A percentile compares a stretch with the other conserved stretches of the same genome.
Evolutionary conservation across 1,140 invertebrate species (phyloP).

Genomic region (Cydia strobilella): DNA sequence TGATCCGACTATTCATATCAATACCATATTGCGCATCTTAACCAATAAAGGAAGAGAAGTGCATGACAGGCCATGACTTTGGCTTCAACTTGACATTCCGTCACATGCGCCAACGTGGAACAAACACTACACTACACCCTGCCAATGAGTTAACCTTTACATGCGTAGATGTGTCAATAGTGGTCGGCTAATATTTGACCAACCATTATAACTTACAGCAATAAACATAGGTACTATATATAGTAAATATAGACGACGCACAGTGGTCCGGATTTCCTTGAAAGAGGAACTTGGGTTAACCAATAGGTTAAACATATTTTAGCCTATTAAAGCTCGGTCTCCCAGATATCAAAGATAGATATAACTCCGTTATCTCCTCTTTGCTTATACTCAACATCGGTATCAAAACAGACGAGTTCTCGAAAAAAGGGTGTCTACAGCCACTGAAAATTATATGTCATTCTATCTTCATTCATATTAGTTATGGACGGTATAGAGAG

Average conservation of each 20-base stretch:
- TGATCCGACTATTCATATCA: neutral
- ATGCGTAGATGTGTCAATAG: constrained; percentile 37
- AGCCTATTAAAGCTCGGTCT: no score
- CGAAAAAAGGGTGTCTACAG: no score
- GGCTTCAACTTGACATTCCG: constrained; percentile 40
- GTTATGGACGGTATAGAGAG: no score
- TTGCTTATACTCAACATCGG: no score
- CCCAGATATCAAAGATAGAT: no score
- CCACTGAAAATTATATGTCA: no score
- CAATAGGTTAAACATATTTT: no score
- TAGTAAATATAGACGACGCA: neutral
- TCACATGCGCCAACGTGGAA: constrained; percentile 38
- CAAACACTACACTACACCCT: constrained; percentile 37
- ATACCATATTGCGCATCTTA: neutral
- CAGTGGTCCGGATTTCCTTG: no score
- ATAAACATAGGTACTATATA: neutral
- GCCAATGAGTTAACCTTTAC: constrained; percentile 41
- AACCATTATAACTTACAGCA: constrained; percentile 25
- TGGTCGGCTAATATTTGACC: constrained; percentile 38
- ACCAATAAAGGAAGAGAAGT: constrained; percentile 18
- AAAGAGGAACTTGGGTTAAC: no score
- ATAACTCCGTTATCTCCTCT: no score
- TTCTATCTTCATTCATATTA: no score
- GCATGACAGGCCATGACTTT: constrained; percentile 42
- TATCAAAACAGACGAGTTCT: no score